Percentiles rank a stretch among this genome's conserved stretches.
Evolutionary conservation across 2,797 vertebrate genomes (phyloP).

Genomic region (Trematomus bernacchii): DNA sequence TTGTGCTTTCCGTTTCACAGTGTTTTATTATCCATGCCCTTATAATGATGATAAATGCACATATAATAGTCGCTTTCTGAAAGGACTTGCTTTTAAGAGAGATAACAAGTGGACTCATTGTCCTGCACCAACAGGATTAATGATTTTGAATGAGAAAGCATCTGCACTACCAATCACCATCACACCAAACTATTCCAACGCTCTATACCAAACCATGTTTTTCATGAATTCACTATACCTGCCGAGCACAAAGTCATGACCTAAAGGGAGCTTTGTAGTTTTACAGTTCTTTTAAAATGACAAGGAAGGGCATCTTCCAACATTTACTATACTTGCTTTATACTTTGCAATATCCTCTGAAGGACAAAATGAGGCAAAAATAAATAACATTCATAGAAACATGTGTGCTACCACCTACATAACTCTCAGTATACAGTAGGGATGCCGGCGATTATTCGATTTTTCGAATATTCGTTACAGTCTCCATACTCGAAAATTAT

Average conservation of each 20-base stretch:
- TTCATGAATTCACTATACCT: not conserved
- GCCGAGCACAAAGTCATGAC: conserved; percentile 1
- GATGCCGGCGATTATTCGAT: no score
- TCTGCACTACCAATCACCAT: not conserved
- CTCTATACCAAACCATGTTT: not conserved
- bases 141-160: not conserved
- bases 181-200: not conserved
- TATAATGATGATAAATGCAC: not conserved
- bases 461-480: no score
- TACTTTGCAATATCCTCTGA: conserved; percentile 44
- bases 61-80: not conserved
- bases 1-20: conserved; percentile 15
- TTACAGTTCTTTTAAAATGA: not conserved
- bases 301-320: not conserved
- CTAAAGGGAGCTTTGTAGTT: not conserved
- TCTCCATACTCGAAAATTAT: no score
- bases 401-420: conserved; percentile 63
- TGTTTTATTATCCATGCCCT: not conserved
- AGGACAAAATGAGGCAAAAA: conserved; percentile 17
- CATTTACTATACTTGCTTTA: not conserved
- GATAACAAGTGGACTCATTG: not conserved
- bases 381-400: conserved; percentile 41
- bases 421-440: conserved; percentile 35
- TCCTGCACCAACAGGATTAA: not conserved
- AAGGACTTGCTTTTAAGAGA: conserved; percentile 3